Base-by-base conservation (phyloP, 2,113 vertebrate species). In the Diphyllodes magnificus region DNA sequence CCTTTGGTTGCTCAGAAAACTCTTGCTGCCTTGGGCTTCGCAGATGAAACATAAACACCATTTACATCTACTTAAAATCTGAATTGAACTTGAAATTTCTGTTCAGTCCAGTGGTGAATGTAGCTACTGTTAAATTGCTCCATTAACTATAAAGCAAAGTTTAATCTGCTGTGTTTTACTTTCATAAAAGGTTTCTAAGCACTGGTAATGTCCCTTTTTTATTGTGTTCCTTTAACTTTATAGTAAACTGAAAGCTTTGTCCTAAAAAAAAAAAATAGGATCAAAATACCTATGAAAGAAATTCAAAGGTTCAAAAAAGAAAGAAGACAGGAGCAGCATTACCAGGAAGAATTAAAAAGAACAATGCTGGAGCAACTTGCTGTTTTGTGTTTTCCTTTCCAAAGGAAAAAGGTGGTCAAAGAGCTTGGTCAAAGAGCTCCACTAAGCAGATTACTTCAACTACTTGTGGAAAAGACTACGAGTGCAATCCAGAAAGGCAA, bases 81-180 rank as follows among this genome's bases (percentile, higher is more conserved):
- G 72, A 93, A 93, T 53, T 88, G 88, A 81, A 94, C 68, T 93
- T 94, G 90, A 93, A 95, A 92, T 91, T 93, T 80, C 63, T 88
- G 47, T 75, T 92, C 88, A 92, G 79, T 93, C 85, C 90, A 81
- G 64, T 37, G 19, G 65, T 88, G 71, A 88, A 86, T 81, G 64
- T 90, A 94, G 88, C 68, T 68, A 65, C 82, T 86, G 68, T 92
- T 96, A 94, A 92, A 96, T 83, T 93, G 88, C 69, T 93, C 56
- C 72, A 86, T 96, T 95, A 96, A 86, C 64, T 94, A 83, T 71
- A 86, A 92, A 93, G 76, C 44, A 94, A 93, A 92, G 76, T 93
- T 96, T 95, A 92, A 88, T 95, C 86, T 90, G 49, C 72, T 92
- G 71, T 90, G 82, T 53, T 93, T 96, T 88, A 90, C 88, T 95